phyloP scores from a whole-genome alignment of 1,140 invertebrate species.

The Octopus bimaculoides region DNA sequence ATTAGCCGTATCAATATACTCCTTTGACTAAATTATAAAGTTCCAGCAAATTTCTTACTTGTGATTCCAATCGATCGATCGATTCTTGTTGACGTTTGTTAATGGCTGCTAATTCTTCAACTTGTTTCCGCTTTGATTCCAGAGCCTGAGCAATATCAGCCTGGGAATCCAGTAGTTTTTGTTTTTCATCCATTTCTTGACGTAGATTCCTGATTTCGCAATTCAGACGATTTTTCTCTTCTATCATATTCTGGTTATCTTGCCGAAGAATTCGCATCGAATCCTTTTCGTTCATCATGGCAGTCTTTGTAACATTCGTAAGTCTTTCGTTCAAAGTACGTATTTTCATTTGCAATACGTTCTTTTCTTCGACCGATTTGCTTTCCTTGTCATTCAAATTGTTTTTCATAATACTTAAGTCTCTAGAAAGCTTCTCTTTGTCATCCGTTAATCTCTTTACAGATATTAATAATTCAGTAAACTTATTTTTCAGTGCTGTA shows the following conservation, averaged over 20 bases:
- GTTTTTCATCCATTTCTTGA: background rate
- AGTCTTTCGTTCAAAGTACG: constrained; percentile 33
- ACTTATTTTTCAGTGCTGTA: constrained; percentile 29
- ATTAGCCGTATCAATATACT: no score
- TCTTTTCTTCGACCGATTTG: constrained; percentile 31
- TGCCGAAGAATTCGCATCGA: background rate
- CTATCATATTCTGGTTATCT: constrained; percentile 11
- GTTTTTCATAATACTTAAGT: constrained; percentile 29
- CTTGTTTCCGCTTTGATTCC: constrained; percentile 35
- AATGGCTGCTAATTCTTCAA: constrained; percentile 38
- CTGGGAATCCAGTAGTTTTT: background rate
- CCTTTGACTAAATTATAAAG: no score
- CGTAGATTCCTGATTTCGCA: background rate
- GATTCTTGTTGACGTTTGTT: constrained; percentile 32
- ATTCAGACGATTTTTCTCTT: background rate
- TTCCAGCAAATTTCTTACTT: constrained; percentile 25
- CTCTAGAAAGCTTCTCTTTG: constrained; percentile 40
- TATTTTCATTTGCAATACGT: constrained; percentile 34
- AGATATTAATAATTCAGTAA: constrained; percentile 33
- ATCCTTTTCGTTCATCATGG: constrained; percentile 33
- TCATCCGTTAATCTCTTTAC: constrained; percentile 35
- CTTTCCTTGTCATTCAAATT: constrained; percentile 33
- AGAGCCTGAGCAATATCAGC: constrained; percentile 13
- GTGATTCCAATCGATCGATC: constrained; percentile 31
- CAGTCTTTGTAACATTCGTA: constrained; percentile 37